Evolutionary conservation across 2,888 invertebrate genomes (phyloP), one percentile per base, ranked within the genome.

Genomic region (Ommatoiulus sabulosus): DNA sequence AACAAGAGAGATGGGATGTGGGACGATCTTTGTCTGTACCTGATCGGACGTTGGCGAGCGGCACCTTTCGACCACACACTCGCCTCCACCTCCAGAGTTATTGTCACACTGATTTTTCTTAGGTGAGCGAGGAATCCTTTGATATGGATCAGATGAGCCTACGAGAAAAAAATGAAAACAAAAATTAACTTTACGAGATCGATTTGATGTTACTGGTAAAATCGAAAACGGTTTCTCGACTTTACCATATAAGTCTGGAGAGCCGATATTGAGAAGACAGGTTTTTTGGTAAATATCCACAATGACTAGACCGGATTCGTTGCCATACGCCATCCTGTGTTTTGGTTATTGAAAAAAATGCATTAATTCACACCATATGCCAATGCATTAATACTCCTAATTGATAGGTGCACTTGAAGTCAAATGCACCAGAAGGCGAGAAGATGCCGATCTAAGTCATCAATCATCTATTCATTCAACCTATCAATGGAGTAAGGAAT

Each of bases 241-340:
- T 17, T 90, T 95, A 92, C 96, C 97, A 94, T 98, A 98, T 91
- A 99, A 95, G 93, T 98, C 97, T 91, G 96, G 96, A 91, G 97
- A 96, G 91, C 96, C 96, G 93, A 97, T 95, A 93, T 97, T 98
- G 91, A 97, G 94, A 92, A 99, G 95, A 93, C 97, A 96, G 90
- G 95, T 95, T 94, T 97, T 97, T 93, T 98, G 98, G 92, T 97
- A 95, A 93, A 97, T 96, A 94, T 99, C 99, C 92, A 98, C 95
- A 93, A 99, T 96, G 93, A 97, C 98, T 93, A 99, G 94, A 91
- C 99, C 98, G 91, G 96, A 96, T 94, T 99, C 98, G 93, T 97
- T 98, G 92, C 99, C 99, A 94, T 98, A 99, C 92, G 98, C 97
- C 96, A 99, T 95, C 93, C 99, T 99, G 44, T 15, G 20, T 20